phyloP scores from a whole-genome alignment of 2,888 invertebrate species.

The Lasioglossum oenotherae region DNA sequence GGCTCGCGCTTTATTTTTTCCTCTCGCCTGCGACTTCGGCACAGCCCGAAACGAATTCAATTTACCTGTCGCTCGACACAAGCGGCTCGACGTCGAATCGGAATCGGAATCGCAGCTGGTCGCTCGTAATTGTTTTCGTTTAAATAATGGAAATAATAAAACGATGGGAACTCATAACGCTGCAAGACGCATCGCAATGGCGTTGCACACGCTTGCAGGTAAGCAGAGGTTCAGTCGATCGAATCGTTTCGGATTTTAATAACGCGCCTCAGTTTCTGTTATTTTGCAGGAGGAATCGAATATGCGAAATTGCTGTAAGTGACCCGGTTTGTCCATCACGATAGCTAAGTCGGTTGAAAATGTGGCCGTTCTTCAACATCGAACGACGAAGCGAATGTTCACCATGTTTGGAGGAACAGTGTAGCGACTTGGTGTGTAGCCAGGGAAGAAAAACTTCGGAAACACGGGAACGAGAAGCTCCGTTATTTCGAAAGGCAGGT shows the following conservation, averaged over 20 bases:
- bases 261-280: constrained; percentile 45
- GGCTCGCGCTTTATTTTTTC: constrained; percentile 13
- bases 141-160: constrained; percentile 52
- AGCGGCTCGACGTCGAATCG: constrained; percentile 15
- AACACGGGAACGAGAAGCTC: not conserved
- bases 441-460: constrained; percentile 26
- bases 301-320: not conserved
- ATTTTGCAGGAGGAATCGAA: constrained; percentile 1
- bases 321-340: not conserved
- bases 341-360: not conserved
- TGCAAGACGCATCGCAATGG: not conserved
- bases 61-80: constrained; percentile 16
- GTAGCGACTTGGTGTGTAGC: not conserved
- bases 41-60: constrained; percentile 40
- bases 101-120: constrained; percentile 30
- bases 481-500: constrained; percentile 42
- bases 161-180: constrained; percentile 42
- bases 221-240: constrained; percentile 37
- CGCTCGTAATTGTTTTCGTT: constrained; percentile 49
- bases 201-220: constrained; percentile 22
- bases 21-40: not conserved
- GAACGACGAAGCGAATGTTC: not conserved
- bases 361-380: not conserved
- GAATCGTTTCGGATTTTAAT: constrained; percentile 59
- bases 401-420: not conserved